Conservation (phyloP, 2,797 vertebrate species). For the Neoniphon sammara region DNA sequence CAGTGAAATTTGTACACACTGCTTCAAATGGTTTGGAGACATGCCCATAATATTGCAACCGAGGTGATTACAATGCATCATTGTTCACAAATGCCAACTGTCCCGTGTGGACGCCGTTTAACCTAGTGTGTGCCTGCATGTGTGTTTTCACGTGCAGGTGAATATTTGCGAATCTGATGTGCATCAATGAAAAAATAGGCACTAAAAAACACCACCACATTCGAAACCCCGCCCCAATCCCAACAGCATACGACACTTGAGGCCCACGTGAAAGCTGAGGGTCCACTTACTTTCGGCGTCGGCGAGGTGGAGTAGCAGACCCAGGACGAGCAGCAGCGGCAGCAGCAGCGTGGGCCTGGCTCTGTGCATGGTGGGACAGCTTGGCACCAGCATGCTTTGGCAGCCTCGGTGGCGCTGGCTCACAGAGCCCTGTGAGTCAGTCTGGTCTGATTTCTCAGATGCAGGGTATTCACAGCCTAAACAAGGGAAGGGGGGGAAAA, state of each 20-base stretch:
- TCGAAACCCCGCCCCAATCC: conserved; percentile 11
- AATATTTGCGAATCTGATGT: not conserved
- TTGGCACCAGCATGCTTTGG: conserved; percentile 90
- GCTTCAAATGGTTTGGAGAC: no score
- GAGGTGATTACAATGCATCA: no score
- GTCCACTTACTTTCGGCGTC: conserved; percentile 93
- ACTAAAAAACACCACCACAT: not conserved
- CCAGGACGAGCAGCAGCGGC: conserved; percentile 86
- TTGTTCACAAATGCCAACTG: no score
- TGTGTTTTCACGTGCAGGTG: not conserved
- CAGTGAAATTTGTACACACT: no score
- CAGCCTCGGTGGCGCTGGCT: conserved; percentile 89
- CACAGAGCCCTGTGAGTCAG: conserved; percentile 86
- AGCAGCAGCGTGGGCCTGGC: conserved; percentile 88
- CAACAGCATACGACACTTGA: conserved; percentile 29
- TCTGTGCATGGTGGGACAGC: conserved; percentile 89
- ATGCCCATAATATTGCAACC: no score
- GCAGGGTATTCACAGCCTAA: conserved; percentile 94
- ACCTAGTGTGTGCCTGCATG: not conserved
- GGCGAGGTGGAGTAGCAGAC: conserved; percentile 86
- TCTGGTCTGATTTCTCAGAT: conserved; percentile 88
- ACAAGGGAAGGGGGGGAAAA: conserved; percentile 65
- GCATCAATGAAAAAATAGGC: not conserved
- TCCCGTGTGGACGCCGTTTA: no score
- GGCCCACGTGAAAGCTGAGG: conserved; percentile 47